phyloP scores from a whole-genome alignment of 1,140 invertebrate species.

The Zelostemma sp. region DNA sequence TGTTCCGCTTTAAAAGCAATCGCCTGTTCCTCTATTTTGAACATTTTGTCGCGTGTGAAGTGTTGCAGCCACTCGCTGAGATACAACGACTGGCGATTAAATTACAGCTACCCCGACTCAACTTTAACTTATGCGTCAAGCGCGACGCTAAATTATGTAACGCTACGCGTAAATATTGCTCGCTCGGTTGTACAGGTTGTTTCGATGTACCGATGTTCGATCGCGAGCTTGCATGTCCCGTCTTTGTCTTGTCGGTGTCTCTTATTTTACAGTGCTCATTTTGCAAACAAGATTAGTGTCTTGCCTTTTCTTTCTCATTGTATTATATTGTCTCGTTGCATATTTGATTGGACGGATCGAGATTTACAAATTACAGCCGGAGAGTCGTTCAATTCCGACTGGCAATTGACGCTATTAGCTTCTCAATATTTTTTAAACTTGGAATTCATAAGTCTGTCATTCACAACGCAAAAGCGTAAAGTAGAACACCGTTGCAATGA shows the following conservation, averaged over 20 bases:
- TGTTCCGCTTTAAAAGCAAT: slow-evolving; percentile 66
- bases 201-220: slow-evolving; percentile 47
- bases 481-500: no score
- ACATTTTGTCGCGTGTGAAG: slow-evolving; percentile 43
- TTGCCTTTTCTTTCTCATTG: neutral
- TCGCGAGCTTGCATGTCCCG: slow-evolving; percentile 35
- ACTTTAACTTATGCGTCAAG: slow-evolving; percentile 50
- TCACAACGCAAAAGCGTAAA: no score
- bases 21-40: slow-evolving; percentile 53
- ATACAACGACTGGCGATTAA: slow-evolving; percentile 48
- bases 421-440: no score
- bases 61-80: slow-evolving; percentile 42
- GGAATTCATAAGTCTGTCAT: no score
- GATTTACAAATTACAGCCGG: no score
- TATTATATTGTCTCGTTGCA: neutral
- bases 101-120: slow-evolving; percentile 44
- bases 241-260: slow-evolving; percentile 23
- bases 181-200: slow-evolving; percentile 41
- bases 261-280: neutral
- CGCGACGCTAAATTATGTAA: slow-evolving; percentile 50
- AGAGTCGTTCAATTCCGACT: no score
- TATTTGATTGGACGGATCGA: no score
- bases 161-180: slow-evolving; percentile 49
- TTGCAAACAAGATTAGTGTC: no score
- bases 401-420: no score